Conservation (phyloP, 2,113 vertebrate genomes). For the Leptocoma aspasia region DNA sequence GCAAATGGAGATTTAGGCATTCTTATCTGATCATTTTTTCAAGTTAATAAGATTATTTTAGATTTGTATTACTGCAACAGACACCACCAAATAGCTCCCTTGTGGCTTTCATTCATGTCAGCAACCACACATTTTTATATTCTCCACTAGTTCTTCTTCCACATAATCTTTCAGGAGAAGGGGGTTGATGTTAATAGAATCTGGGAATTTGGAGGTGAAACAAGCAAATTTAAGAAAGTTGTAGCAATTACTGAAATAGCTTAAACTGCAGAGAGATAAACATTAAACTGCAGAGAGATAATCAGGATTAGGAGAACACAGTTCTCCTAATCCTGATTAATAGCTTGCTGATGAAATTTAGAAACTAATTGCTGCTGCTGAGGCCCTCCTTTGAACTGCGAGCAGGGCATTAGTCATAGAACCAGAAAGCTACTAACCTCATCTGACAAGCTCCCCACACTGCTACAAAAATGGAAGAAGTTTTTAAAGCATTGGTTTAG, state of each 20-base stretch:
- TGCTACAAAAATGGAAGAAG: constrained; percentile 74
- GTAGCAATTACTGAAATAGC: background rate
- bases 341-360: background rate
- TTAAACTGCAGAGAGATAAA: constrained; percentile 13
- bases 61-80: background rate
- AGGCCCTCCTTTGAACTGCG: background rate
- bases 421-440: constrained; percentile 27
- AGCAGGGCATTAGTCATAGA: constrained; percentile 29
- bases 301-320: no score
- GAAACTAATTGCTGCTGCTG: background rate
- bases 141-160: background rate
- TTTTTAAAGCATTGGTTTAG: constrained; percentile 59
- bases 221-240: background rate
- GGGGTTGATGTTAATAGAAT: background rate
- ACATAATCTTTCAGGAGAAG: background rate
- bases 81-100: background rate
- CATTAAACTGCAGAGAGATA: constrained; percentile 17
- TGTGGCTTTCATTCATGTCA: background rate
- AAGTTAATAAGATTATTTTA: background rate
- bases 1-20: background rate
- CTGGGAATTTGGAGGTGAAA: background rate
- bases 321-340: background rate
- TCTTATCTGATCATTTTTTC: background rate
- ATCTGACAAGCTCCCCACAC: constrained; percentile 44
- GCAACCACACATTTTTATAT: background rate